Evolutionary conservation across 2,888 invertebrate genomes (phyloP), one percentile per base, ranked within the genome.

Genomic region (Cetonia aurata): DNA sequence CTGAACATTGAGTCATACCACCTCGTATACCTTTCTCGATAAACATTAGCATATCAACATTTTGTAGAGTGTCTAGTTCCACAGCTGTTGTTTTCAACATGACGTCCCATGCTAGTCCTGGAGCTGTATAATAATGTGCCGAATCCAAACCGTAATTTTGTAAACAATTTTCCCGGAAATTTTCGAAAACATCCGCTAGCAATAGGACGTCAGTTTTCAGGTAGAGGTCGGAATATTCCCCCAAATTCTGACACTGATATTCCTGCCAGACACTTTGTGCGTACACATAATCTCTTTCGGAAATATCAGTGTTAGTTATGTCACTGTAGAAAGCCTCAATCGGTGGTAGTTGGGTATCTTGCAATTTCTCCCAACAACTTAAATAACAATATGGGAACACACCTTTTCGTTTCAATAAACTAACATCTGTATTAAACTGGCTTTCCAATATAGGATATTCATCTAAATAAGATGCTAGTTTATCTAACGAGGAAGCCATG

Each of bases 241-340:
- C 33, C 6, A 33, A 33, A 33, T 6, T 6, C 33, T 33, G 33
- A 6, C 33, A 33, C 76, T 75, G 41, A 53, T 83, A 81, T 12
- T 53, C 67, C 0, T 70, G 6, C 80, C 81, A 82, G 3, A 82
- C 77, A 4, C n/a, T n/a, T n/a, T n/a, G n/a, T n/a, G n/a, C n/a
- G n/a, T n/a, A n/a, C n/a, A n/a, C n/a, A n/a, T n/a, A 82, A 15
- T 80, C 77, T 10, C 70, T 70, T 15, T 72, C 67, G 25, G 67
- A 67, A 25, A 76, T 77, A 6, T 13, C 15, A 10, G 50, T 50
- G 17, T 50, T 15, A 17, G 50, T 3, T 9, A 50, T 3, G 17
- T n/a, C n/a, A n/a, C n/a, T n/a, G n/a, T n/a, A n/a, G n/a, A n/a
- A n/a, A n/a, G n/a, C n/a, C n/a, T n/a, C 50, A 3, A 19, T 55